These are phyloP conservation scores for Acholoe squamosa DNA, from an alignment of 2,888 invertebrate species.

Conservation along the genomic window DNA sequence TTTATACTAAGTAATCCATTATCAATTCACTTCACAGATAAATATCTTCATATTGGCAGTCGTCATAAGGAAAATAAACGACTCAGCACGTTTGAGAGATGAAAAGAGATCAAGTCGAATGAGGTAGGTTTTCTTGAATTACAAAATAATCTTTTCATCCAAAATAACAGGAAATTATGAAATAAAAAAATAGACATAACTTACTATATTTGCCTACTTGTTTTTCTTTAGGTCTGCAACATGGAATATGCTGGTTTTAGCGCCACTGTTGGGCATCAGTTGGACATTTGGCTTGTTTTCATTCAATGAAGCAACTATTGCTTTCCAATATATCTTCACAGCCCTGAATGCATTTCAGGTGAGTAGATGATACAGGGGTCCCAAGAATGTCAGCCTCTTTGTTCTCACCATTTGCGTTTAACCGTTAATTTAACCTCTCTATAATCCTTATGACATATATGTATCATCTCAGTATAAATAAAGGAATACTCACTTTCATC, in stretches of 20 bases:
- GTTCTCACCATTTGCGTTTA: too few relatives aligned
- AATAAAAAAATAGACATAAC: too few relatives aligned
- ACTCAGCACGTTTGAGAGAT: constrained; percentile 5
- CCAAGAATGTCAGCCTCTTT: too few relatives aligned
- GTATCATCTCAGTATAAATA: too few relatives aligned
- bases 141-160: too few relatives aligned
- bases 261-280: constrained; percentile 69
- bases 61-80: constrained; percentile 28
- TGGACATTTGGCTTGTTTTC: constrained; percentile 70
- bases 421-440: too few relatives aligned
- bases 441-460: too few relatives aligned
- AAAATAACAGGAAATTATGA: too few relatives aligned
- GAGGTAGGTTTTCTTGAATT: not conserved
- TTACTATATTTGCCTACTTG: too few relatives aligned
- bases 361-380: not conserved
- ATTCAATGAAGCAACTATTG: constrained; percentile 67
- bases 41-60: constrained; percentile 33
- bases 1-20: too few relatives aligned
- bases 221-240: constrained; percentile 63
- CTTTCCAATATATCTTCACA: constrained; percentile 70
- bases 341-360: constrained; percentile 70
- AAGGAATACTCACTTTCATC: too few relatives aligned
- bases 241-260: constrained; percentile 68
- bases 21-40: constrained; percentile 2
- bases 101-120: constrained; percentile 7